phyloP scores from a whole-genome alignment of 2,113 vertebrate species.

The Thamnophis sirtalis region DNA sequence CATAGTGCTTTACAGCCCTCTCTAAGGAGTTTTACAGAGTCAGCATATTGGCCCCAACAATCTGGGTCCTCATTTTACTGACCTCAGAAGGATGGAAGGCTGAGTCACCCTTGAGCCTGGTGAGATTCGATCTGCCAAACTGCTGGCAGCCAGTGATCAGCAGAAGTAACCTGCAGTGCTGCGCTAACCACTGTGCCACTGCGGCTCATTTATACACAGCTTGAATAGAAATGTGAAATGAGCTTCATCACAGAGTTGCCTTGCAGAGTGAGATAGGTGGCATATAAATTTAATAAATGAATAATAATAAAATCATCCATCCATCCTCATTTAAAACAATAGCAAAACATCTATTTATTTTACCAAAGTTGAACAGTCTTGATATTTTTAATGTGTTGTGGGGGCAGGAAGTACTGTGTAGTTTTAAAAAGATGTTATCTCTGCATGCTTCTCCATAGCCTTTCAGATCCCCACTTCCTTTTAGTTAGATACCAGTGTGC shows the following conservation, averaged over 20 bases:
- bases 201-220: background rate
- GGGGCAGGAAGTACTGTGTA: background rate
- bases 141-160: too few relatives aligned
- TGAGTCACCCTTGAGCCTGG: too few relatives aligned
- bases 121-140: too few relatives aligned
- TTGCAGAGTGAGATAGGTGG: background rate
- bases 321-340: background rate
- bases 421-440: background rate
- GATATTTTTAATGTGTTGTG: background rate
- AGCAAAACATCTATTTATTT: background rate
- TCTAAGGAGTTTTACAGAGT: too few relatives aligned
- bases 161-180: too few relatives aligned
- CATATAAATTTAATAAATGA: background rate
- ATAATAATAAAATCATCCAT: background rate
- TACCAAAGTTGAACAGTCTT: background rate
- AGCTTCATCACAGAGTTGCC: background rate
- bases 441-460: background rate
- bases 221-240: background rate
- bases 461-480: constrained; percentile 21
- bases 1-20: too few relatives aligned
- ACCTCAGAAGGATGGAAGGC: too few relatives aligned
- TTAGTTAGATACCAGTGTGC: constrained; percentile 44
- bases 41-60: too few relatives aligned
- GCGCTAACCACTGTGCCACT: too few relatives aligned
- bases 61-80: too few relatives aligned